Conservation (phyloP, 1,140 invertebrate genomes). For the Luehdorfia chinensis region DNA sequence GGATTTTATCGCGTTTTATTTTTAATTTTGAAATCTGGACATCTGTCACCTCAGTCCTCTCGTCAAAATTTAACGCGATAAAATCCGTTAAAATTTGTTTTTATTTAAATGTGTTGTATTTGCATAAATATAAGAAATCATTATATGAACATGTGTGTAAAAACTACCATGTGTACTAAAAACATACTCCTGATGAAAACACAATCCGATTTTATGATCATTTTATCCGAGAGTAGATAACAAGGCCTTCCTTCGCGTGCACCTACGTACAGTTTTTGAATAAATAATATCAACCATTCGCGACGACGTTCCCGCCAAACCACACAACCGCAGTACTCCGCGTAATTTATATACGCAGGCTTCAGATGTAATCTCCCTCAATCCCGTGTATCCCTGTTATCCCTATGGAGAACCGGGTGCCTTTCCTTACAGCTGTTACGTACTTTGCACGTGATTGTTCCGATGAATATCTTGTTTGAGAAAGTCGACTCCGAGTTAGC, state of each 20-base stretch:
- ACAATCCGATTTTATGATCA: too few relatives aligned
- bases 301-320: background rate
- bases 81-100: too few relatives aligned
- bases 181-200: too few relatives aligned
- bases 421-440: conserved; percentile 22
- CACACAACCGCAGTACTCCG: background rate
- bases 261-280: conserved; percentile 2
- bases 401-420: conserved; percentile 21
- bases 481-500: conserved; percentile 8
- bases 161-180: too few relatives aligned
- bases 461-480: conserved; percentile 16
- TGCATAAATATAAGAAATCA: too few relatives aligned
- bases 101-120: too few relatives aligned
- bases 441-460: conserved; percentile 28
- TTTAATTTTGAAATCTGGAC: too few relatives aligned
- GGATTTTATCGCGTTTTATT: too few relatives aligned
- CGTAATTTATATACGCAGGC: conserved; percentile 18
- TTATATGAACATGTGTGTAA: too few relatives aligned
- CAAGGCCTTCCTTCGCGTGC: background rate
- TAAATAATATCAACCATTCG: conserved; percentile 4
- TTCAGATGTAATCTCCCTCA: conserved; percentile 27
- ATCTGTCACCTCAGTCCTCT: too few relatives aligned
- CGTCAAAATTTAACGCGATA: too few relatives aligned
- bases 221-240: background rate
- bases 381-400: conserved; percentile 24